These are phyloP conservation scores for Drosophila kuntzei DNA, from an alignment of 2,888 invertebrate genomes.

Conservation along the genomic window DNA sequence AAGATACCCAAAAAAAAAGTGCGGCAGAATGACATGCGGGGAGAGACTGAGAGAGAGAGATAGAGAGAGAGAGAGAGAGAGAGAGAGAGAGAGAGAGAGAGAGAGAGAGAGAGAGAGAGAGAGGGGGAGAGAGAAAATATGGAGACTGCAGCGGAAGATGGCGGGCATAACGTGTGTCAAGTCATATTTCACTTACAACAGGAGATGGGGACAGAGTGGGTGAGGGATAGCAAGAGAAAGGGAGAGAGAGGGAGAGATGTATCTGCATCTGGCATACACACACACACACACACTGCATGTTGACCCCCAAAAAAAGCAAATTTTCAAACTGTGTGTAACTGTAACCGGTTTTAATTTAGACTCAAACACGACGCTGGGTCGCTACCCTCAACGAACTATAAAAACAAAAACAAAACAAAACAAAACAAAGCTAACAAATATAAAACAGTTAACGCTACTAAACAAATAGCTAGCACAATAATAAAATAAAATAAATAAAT, in stretches of 20 bases:
- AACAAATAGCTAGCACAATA: conserved; percentile 22
- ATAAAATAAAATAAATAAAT: no score
- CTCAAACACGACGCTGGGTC: conserved; percentile 47
- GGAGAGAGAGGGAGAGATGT: neutral
- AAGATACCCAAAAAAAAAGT: conserved; percentile 51
- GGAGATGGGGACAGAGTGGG: neutral
- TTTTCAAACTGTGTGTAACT: conserved; percentile 59
- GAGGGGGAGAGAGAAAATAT: neutral
- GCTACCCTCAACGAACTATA: conserved; percentile 46
- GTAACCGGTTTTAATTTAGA: conserved; percentile 66
- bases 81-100: neutral
- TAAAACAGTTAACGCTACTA: conserved; percentile 23
- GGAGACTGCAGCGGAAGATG: conserved; percentile 24
- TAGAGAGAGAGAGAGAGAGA: neutral
- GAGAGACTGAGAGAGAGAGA: no score
- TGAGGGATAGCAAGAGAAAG: neutral
- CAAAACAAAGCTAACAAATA: conserved; percentile 23
- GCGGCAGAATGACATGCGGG: conserved; percentile 64
- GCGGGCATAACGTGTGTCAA: conserved; percentile 1
- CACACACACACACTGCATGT: conserved; percentile 30
- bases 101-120: neutral
- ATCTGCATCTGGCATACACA: conserved; percentile 20
- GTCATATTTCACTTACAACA: conserved; percentile 8
- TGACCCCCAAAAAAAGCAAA: conserved; percentile 55
- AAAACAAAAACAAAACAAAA: conserved; percentile 4